Percentiles rank a stretch among this genome's conserved stretches.
Conservation (phyloP, 2,113 vertebrate genomes). For the Oreochromis niloticus region DNA sequence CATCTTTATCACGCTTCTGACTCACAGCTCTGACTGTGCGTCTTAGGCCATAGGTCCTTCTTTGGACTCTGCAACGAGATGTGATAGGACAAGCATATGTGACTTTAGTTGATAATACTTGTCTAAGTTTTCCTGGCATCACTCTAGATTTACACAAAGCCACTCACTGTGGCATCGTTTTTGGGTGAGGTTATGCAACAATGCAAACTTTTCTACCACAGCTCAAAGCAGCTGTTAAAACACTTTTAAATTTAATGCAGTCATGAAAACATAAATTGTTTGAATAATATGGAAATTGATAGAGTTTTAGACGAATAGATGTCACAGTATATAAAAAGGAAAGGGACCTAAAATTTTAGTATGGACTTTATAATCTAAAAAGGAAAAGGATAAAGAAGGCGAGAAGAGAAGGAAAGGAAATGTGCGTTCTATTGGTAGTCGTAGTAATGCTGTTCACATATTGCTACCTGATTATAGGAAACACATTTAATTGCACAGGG, state of each 20-base stretch:
- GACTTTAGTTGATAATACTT: neutral
- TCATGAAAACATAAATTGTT: neutral
- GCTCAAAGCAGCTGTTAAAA: neutral
- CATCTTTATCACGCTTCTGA: conserved; percentile 63
- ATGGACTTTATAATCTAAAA: neutral
- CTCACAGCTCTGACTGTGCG: conserved; percentile 69
- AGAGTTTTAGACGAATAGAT: neutral
- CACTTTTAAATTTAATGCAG: neutral
- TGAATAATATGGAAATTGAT: neutral
- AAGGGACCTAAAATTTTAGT: neutral
- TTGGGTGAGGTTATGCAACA: neutral
- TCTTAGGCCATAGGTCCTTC: conserved; percentile 73
- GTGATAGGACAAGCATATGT: neutral
- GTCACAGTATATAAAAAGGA: neutral
- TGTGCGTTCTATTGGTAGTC: neutral
- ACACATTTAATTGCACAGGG: conserved; percentile 33
- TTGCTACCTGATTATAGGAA: conserved; percentile 18
- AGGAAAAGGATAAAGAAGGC: neutral
- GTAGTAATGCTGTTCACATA: conserved; percentile 15
- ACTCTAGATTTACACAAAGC: neutral
- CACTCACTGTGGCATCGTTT: neutral
- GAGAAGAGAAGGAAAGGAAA: neutral
- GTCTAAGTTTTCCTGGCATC: neutral
- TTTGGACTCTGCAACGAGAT: conserved; percentile 74
- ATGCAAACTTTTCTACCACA: neutral